Evolutionary conservation across 2,113 vertebrate genomes (phyloP).

Genomic region (Cephalopholis sonnerati): DNA sequence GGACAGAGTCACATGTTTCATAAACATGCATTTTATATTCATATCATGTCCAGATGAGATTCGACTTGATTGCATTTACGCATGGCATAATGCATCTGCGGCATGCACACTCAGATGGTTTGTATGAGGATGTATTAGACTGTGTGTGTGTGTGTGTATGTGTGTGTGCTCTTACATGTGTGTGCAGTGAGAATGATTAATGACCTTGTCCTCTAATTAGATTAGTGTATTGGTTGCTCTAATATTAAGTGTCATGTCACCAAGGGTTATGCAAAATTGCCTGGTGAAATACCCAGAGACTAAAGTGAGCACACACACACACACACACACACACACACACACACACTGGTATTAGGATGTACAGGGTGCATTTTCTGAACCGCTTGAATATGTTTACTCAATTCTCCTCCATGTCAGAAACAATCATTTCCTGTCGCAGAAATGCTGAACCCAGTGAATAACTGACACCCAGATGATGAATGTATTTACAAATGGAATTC

Average conservation of each 20-base stretch:
- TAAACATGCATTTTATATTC: background rate
- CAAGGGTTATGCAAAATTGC: constrained; percentile 15
- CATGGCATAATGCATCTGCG: background rate
- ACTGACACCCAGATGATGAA: constrained; percentile 26
- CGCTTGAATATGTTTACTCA: constrained; percentile 14
- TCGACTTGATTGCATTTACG: constrained; percentile 4
- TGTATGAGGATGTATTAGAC: background rate
- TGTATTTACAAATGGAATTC: constrained; percentile 31
- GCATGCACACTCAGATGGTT: constrained; percentile 2
- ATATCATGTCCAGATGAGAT: background rate
- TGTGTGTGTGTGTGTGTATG: background rate
- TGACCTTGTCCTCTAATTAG: constrained; percentile 21
- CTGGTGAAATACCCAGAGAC: background rate
- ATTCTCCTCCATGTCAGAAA: constrained; percentile 15
- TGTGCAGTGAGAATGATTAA: constrained; percentile 4
- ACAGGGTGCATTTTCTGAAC: background rate
- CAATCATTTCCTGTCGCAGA: constrained; percentile 28
- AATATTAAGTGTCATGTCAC: constrained; percentile 25
- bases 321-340: constrained; percentile 7
- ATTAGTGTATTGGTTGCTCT: constrained; percentile 3
- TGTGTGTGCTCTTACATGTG: background rate
- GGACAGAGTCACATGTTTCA: background rate
- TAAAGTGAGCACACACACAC: background rate
- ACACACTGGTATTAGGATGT: background rate
- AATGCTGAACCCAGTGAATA: constrained; percentile 30